These are phyloP conservation scores for Clamator glandarius DNA, from an alignment of 2,797 vertebrate species.

Conservation along the genomic window DNA sequence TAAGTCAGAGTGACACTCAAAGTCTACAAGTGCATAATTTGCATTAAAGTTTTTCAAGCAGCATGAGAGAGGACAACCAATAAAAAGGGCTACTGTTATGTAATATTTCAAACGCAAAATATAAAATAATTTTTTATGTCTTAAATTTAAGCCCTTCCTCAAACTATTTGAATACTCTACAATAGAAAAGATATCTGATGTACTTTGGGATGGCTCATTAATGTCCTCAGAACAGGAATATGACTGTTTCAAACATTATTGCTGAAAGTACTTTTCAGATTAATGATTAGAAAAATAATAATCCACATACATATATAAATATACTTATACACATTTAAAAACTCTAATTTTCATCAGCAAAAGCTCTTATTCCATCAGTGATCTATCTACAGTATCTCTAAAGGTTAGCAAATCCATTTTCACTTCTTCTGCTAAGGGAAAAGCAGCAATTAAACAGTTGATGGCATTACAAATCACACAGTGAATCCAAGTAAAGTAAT, in stretches of 20 bases:
- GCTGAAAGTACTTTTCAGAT: constrained; percentile 19
- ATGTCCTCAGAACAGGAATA: neutral
- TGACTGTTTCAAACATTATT: constrained; percentile 52
- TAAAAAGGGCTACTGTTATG: neutral
- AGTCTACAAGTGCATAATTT: neutral
- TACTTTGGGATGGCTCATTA: constrained; percentile 17
- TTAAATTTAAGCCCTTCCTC: neutral
- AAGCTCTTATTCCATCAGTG: neutral
- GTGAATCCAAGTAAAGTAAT: neutral
- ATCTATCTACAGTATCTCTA: neutral
- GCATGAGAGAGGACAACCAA: neutral
- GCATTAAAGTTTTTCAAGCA: neutral
- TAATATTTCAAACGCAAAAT: neutral
- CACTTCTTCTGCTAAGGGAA: neutral
- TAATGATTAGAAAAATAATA: constrained; percentile 33
- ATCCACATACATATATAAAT: neutral
- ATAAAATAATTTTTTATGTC: neutral
- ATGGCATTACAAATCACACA: neutral
- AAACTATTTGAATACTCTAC: neutral
- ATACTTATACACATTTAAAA: neutral
- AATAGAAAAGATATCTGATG: neutral
- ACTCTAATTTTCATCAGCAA: neutral
- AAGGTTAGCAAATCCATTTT: neutral
- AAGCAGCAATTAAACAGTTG: neutral
- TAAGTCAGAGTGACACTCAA: neutral